Evolutionary conservation across 1,140 invertebrate species (phyloP).

Genomic region (Caenorhabditis briggsae): DNA sequence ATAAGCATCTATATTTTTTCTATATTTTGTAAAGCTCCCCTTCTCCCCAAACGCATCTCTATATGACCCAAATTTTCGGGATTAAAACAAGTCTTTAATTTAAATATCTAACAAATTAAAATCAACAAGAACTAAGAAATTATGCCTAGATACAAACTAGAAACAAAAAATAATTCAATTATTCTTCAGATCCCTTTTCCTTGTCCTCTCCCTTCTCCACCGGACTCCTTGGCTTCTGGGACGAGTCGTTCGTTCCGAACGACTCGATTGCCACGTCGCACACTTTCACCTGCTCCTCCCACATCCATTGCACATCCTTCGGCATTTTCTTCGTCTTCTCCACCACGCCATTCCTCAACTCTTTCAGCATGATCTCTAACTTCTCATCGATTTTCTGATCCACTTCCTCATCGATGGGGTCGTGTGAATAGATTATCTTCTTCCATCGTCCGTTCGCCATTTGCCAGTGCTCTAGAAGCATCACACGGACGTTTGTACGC

Average conservation of each 20-base stretch:
- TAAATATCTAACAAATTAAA: too few relatives aligned
- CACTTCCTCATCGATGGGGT: slow-evolving; percentile 30
- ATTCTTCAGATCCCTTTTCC: background rate
- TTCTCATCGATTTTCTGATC: slow-evolving; percentile 25
- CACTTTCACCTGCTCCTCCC: slow-evolving; percentile 28
- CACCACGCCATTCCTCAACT: slow-evolving; percentile 18
- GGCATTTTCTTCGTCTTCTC: slow-evolving; percentile 44
- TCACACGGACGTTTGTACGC: slow-evolving; percentile 63
- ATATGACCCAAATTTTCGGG: too few relatives aligned
- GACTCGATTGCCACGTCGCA: slow-evolving; percentile 19
- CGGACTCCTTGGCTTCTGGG: background rate
- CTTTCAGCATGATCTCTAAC: slow-evolving; percentile 39
- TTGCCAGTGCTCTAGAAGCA: slow-evolving; percentile 68
- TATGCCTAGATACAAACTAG: background rate
- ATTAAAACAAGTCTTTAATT: too few relatives aligned
- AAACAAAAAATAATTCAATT: background rate
- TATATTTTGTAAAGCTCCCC: background rate
- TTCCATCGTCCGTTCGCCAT: slow-evolving; percentile 58
- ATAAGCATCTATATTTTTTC: background rate
- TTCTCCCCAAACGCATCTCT: background rate
- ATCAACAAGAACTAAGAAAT: background rate
- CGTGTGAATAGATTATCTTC: slow-evolving; percentile 18
- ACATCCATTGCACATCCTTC: slow-evolving; percentile 21
- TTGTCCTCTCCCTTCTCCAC: background rate
- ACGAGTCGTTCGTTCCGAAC: slow-evolving; percentile 1